These are phyloP conservation scores for Aldabrachelys gigantea DNA, from an alignment of 2,113 vertebrate species.

Conservation along the genomic window DNA sequence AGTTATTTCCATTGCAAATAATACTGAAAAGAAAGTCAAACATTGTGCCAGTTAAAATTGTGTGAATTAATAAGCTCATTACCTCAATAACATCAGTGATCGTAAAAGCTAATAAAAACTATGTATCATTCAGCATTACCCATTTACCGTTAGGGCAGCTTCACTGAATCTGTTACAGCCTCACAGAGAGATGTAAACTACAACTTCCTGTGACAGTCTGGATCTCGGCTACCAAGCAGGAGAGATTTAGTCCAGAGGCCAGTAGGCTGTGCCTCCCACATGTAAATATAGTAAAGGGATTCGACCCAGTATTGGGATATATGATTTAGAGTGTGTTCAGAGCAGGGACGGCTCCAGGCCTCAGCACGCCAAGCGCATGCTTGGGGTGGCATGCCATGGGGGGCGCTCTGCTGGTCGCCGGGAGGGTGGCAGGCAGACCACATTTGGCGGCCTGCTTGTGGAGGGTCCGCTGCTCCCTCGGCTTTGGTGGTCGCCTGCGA, in stretches of 20 bases:
- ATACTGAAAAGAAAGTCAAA: not conserved
- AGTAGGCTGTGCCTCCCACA: not conserved
- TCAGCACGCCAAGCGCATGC: no score
- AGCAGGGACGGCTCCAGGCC: no score
- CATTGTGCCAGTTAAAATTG: not conserved
- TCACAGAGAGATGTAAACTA: not conserved
- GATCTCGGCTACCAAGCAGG: not conserved
- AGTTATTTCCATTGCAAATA: not conserved
- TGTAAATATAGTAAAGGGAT: not conserved
- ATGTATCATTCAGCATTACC: not conserved
- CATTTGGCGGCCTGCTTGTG: no score
- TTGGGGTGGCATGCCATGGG: no score
- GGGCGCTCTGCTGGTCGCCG: no score
- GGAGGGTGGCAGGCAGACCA: no score
- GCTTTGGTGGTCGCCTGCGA: no score
- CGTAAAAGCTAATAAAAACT: slow-evolving; percentile 12
- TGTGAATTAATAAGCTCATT: slow-evolving; percentile 3
- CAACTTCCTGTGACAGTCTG: not conserved
- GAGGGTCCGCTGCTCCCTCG: no score
- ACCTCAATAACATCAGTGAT: not conserved
- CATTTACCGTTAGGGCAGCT: not conserved
- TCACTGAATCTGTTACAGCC: not conserved
- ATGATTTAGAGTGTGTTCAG: not conserved
- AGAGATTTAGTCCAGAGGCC: not conserved
- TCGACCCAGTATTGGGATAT: not conserved